Evolutionary conservation across 2,888 invertebrate species (phyloP).

Genomic region (Operophtera brumata): DNA sequence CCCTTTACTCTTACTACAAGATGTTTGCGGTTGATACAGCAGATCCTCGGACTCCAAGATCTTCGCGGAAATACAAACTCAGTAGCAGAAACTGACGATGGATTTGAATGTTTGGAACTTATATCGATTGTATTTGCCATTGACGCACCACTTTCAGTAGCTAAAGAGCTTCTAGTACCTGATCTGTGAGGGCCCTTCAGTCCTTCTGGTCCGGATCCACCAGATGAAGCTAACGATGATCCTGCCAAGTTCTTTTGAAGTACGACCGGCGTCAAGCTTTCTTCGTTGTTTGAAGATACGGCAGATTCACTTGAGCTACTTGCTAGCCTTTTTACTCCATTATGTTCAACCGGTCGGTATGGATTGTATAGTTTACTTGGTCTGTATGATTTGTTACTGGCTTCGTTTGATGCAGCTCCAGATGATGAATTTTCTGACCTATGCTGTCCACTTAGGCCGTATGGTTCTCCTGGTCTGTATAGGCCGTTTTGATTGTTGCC

Average conservation of each 20-base stretch:
- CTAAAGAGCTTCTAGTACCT: neutral
- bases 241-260: too few species aligned
- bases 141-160: neutral
- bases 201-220: neutral
- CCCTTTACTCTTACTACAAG: constrained; percentile 53
- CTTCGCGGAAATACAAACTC: constrained; percentile 8
- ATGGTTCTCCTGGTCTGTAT: neutral
- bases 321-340: too few species aligned
- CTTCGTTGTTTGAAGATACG: too few species aligned
- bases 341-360: too few species aligned
- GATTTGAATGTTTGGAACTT: neutral
- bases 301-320: too few species aligned
- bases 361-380: too few species aligned
- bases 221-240: neutral
- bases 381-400: too few species aligned
- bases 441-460: neutral
- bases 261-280: too few species aligned
- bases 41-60: constrained; percentile 49
- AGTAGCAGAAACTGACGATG: constrained; percentile 19
- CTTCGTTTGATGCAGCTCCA: neutral
- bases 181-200: neutral
- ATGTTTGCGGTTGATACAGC: constrained; percentile 53
- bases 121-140: neutral
- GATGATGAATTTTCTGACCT: neutral
- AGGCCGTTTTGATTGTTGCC: neutral